Conservation (phyloP, 2,113 vertebrate genomes). For the Silurus asotus region DNA sequence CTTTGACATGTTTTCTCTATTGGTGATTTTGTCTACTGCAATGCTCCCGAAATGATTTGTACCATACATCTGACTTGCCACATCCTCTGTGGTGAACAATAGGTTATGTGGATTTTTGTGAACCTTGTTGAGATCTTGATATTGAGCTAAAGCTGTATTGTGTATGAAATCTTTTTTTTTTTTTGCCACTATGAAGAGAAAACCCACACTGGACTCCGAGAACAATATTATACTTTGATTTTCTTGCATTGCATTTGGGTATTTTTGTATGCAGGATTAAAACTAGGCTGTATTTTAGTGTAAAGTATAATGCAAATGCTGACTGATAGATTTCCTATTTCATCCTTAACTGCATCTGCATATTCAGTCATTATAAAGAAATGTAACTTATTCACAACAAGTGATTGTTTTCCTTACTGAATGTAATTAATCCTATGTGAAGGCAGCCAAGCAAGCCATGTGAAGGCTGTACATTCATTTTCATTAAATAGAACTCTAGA, state of each 20-base stretch:
- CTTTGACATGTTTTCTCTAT: neutral
- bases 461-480: neutral
- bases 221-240: neutral
- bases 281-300: neutral
- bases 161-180: neutral
- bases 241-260: neutral
- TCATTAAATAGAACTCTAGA: neutral
- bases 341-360: neutral
- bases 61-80: neutral
- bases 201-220: neutral
- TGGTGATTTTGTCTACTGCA: neutral
- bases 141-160: neutral
- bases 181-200: neutral
- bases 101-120: neutral
- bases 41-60: neutral
- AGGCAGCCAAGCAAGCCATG: neutral
- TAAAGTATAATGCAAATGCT: neutral
- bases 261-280: too few relatives aligned
- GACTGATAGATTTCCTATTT: neutral
- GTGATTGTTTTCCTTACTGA: neutral
- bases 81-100: neutral
- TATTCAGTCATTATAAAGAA: conserved; percentile 3
- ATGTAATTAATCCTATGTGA: neutral
- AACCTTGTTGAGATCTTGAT: neutral
- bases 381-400: neutral